These are phyloP conservation scores for Toxotes lorentzi DNA, from an alignment of 2,797 vertebrate genomes.

Conservation along the genomic window DNA sequence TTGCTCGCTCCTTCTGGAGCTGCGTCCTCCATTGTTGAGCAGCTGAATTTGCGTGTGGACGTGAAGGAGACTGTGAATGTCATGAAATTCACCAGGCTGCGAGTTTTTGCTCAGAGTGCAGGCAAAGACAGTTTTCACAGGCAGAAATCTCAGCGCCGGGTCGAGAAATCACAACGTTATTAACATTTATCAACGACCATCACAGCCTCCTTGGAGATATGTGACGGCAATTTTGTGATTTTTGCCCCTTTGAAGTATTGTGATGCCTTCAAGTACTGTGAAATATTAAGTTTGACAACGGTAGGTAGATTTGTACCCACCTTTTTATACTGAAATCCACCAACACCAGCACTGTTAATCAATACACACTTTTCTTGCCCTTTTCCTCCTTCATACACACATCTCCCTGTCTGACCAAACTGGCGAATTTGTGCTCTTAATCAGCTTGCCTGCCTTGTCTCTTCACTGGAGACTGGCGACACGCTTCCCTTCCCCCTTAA, in stretches of 20 bases:
- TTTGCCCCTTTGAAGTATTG: constrained; percentile 45
- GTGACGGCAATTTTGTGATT: constrained; percentile 19
- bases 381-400: constrained; percentile 64
- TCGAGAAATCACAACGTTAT: constrained; percentile 49
- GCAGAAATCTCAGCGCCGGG: constrained; percentile 15
- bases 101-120: constrained; percentile 7
- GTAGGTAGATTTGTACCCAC: constrained; percentile 48
- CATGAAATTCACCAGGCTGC: constrained; percentile 57
- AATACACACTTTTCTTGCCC: constrained; percentile 69
- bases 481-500: constrained; percentile 80
- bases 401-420: constrained; percentile 70
- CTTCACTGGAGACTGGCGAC: constrained; percentile 74
- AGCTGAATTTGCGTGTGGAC: constrained; percentile 42
- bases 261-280: constrained; percentile 57
- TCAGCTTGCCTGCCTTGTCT: constrained; percentile 79
- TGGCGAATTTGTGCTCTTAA: constrained; percentile 78
- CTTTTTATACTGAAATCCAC: constrained; percentile 24
- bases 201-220: constrained; percentile 26
- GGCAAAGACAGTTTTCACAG: constrained; percentile 48
- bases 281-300: constrained; percentile 54
- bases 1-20: constrained; percentile 37
- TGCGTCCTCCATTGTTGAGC: constrained; percentile 47
- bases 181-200: constrained; percentile 49
- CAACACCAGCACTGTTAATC: constrained; percentile 66
- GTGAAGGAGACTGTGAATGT: constrained; percentile 72